phyloP scores from a whole-genome alignment of 2,888 invertebrate species.

The Brachypalpus laphriformis region DNA sequence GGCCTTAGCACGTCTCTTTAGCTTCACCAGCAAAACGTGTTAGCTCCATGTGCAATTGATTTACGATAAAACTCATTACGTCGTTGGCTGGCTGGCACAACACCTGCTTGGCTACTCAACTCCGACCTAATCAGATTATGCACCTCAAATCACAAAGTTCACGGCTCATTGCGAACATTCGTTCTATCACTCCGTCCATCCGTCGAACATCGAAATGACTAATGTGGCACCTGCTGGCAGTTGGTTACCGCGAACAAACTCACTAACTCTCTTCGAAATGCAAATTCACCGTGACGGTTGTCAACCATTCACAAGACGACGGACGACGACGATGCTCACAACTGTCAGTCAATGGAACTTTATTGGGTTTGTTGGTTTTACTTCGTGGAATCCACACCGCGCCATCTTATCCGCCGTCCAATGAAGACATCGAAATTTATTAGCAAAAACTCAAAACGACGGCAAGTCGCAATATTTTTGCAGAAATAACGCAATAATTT shows the following conservation, averaged over 20 bases:
- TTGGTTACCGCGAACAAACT: slow-evolving; percentile 18
- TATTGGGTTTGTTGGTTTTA: slow-evolving; percentile 57
- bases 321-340: slow-evolving; percentile 45
- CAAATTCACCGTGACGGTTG: slow-evolving; percentile 68
- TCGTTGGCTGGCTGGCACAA: slow-evolving; percentile 18
- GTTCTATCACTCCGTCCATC: slow-evolving; percentile 31
- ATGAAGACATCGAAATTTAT: slow-evolving; percentile 74
- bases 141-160: slow-evolving; percentile 61
- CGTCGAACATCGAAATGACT: slow-evolving; percentile 42
- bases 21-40: slow-evolving; percentile 11
- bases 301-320: slow-evolving; percentile 43
- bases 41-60: slow-evolving; percentile 57
- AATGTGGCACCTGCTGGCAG: slow-evolving; percentile 65
- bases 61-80: slow-evolving; percentile 65
- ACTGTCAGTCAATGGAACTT: slow-evolving; percentile 71
- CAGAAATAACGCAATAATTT: slow-evolving; percentile 69
- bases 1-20: slow-evolving; percentile 51
- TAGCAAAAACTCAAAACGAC: slow-evolving; percentile 67
- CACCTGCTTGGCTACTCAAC: slow-evolving; percentile 42
- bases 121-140: slow-evolving; percentile 56
- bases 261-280: slow-evolving; percentile 60
- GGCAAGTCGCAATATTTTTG: slow-evolving; percentile 64
- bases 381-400: slow-evolving; percentile 64
- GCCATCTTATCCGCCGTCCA: slow-evolving; percentile 21
- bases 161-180: slow-evolving; percentile 63